A percentile compares a stretch with the other conserved stretches of the same genome.
Evolutionary conservation across 1,140 invertebrate genomes (phyloP).

Genomic region (Drosophila malerkotliana): DNA sequence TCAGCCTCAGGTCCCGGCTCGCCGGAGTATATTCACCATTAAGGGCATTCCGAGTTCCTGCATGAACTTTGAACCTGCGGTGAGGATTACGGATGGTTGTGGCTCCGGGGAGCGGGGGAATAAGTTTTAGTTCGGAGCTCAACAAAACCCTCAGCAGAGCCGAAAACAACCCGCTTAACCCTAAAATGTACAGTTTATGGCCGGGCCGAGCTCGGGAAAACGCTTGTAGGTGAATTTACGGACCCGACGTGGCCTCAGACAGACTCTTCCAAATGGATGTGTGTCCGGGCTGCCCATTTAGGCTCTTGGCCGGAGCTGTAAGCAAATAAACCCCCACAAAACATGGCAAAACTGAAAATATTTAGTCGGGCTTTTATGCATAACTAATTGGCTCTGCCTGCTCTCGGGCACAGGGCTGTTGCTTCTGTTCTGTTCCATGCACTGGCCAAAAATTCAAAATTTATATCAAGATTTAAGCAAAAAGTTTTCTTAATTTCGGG

Average conservation of each 20-base stretch:
- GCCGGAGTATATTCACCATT: constrained; percentile 6
- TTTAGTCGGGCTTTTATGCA: constrained; percentile 72
- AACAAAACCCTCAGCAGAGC: constrained; percentile 15
- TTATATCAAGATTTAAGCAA: background rate
- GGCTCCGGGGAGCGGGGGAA: constrained; percentile 1
- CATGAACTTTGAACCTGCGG: constrained; percentile 14
- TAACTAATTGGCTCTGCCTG: constrained; percentile 72
- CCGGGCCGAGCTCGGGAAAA: constrained; percentile 46
- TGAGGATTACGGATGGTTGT: background rate
- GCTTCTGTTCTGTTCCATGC: constrained; percentile 13
- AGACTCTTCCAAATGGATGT: constrained; percentile 17
- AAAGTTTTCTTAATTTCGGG: background rate
- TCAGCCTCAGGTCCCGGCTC: background rate
- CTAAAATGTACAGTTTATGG: constrained; percentile 70
- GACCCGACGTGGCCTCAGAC: constrained; percentile 23
- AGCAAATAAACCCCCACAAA: constrained; percentile 50
- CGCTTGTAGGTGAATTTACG: constrained; percentile 48
- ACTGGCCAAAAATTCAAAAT: background rate
- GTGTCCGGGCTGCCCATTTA: constrained; percentile 17
- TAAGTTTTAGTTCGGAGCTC: constrained; percentile 28
- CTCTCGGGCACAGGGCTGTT: constrained; percentile 2
- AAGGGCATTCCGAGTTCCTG: constrained; percentile 16
- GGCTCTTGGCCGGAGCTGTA: constrained; percentile 28
- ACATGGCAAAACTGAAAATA: constrained; percentile 62
- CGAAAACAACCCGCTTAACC: constrained; percentile 50